Evolutionary conservation across 1,140 invertebrate genomes (phyloP).

Genomic region (Cyrtorhinus lividipennis): DNA sequence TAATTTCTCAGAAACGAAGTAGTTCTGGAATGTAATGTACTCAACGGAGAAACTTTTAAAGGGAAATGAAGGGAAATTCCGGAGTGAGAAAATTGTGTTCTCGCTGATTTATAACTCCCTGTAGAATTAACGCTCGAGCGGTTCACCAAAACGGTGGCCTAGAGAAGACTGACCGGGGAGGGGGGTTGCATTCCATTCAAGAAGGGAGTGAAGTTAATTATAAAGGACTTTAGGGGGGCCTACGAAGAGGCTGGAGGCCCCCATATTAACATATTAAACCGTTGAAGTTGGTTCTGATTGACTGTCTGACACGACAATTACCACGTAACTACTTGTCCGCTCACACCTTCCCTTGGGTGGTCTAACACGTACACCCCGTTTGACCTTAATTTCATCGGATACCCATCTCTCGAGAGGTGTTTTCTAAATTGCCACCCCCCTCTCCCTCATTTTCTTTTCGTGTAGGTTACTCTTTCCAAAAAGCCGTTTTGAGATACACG

Average conservation of each 20-base stretch:
- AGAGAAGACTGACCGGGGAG: no score
- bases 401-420: neutral
- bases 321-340: constrained; percentile 4
- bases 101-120: no score
- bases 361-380: neutral
- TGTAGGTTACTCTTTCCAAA: no score
- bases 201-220: neutral
- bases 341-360: constrained; percentile 7
- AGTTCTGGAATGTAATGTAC: no score
- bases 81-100: no score
- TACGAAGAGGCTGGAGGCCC: neutral
- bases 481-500: no score
- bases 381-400: neutral
- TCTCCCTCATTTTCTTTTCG: no score
- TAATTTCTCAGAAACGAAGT: no score
- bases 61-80: no score
- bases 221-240: neutral
- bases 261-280: constrained; percentile 7
- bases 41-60: no score
- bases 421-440: neutral
- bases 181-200: neutral
- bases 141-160: no score
- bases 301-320: constrained; percentile 9
- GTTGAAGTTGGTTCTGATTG: constrained; percentile 8
- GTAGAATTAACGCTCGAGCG: no score